phyloP scores from a whole-genome alignment of 2,888 invertebrate genomes.

The Yponomeuta cagnagella region DNA sequence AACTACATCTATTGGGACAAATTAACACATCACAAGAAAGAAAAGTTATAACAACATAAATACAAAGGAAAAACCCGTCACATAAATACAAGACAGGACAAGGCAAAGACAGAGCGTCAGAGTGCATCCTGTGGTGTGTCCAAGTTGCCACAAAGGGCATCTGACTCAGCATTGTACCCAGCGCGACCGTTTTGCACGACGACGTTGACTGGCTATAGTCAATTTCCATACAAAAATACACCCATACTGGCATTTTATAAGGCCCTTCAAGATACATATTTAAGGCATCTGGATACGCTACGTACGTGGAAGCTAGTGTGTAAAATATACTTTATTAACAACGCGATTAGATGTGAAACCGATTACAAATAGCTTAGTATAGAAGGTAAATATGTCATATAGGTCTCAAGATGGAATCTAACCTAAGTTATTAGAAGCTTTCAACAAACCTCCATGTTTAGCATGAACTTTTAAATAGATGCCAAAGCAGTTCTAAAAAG shows the following conservation, averaged over 20 bases:
- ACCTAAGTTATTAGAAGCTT: neutral
- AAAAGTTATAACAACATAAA: too few relatives aligned
- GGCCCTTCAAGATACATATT: conserved; percentile 5
- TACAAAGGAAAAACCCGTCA: too few relatives aligned
- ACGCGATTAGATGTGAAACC: neutral
- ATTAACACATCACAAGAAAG: too few relatives aligned
- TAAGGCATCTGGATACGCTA: conserved; percentile 2
- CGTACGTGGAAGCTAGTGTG: neutral
- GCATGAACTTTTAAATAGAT: too few relatives aligned
- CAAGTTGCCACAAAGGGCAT: too few relatives aligned
- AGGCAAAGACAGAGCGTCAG: too few relatives aligned
- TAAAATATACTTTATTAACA: neutral
- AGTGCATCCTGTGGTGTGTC: too few relatives aligned
- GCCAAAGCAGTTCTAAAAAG: too few relatives aligned
- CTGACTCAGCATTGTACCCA: neutral
- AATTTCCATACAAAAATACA: conserved; percentile 9
- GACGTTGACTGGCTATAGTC: neutral
- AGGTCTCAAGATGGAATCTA: neutral
- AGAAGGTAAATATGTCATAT: neutral
- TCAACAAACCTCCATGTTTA: neutral
- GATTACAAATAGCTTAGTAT: neutral
- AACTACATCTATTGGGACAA: too few relatives aligned
- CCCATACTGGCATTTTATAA: neutral
- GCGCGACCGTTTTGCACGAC: neutral
- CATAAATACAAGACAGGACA: too few relatives aligned